phyloP scores from a whole-genome alignment of 2,888 invertebrate species.

The Arctia plantaginis region DNA sequence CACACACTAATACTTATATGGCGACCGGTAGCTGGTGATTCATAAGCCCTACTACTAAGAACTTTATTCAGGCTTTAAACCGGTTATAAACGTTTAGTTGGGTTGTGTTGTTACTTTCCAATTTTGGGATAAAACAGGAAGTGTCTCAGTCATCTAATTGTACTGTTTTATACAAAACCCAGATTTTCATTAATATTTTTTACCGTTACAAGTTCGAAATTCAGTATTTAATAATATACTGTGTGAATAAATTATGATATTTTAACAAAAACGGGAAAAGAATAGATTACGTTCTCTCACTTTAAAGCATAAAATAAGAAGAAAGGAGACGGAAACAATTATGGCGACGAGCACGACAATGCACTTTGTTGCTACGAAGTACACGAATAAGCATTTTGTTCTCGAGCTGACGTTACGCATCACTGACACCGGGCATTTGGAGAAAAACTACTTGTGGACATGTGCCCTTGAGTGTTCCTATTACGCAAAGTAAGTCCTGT shows the following conservation, averaged over 20 bases:
- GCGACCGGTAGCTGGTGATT: slow-evolving; percentile 13
- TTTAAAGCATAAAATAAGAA: not conserved
- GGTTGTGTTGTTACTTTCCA: slow-evolving; percentile 3
- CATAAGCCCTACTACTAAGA: slow-evolving; percentile 9
- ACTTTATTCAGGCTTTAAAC: slow-evolving; percentile 7
- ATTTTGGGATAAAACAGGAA: not conserved
- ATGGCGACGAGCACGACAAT: not conserved
- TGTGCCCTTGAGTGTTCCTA: not conserved
- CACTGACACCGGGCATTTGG: not conserved
- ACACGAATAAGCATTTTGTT: not conserved
- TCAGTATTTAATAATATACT: not conserved
- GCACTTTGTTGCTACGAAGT: not conserved
- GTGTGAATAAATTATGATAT: not conserved
- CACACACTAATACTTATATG: slow-evolving; percentile 9
- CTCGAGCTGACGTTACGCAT: not conserved
- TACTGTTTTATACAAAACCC: not conserved
- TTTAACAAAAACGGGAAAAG: not conserved
- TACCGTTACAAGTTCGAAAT: not conserved
- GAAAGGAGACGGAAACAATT: not conserved
- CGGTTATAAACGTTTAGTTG: not conserved
- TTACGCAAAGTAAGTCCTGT: not conserved
- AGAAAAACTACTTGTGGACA: not conserved
- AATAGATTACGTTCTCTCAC: not conserved
- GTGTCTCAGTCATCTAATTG: not conserved
- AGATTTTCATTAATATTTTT: not conserved